Evolutionary conservation across 2,113 vertebrate species (phyloP).

Genomic region (Thalassarche chlororhynchos): DNA sequence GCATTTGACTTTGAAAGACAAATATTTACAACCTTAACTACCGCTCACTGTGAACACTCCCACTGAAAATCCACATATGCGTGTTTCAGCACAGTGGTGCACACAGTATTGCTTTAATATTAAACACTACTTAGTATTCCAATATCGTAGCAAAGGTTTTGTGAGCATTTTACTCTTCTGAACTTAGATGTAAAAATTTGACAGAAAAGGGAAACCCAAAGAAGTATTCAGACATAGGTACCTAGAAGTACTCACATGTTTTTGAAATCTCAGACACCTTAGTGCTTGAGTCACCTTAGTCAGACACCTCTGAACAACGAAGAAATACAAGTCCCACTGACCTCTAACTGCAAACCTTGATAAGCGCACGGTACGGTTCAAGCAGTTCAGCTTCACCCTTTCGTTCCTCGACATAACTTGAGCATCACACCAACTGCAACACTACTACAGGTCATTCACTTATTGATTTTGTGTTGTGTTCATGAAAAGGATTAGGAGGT

Average conservation of each 20-base stretch:
- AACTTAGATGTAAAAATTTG: not conserved
- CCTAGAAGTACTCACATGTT: not conserved
- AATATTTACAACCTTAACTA: not conserved
- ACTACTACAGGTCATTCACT: not conserved
- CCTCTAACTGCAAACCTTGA: not conserved
- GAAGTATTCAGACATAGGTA: not conserved
- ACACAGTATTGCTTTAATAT: fast-evolving
- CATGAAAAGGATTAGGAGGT: not conserved
- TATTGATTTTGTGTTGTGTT: not conserved
- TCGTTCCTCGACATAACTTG: fast-evolving
- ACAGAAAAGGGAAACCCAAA: not conserved
- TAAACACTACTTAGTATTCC: not conserved
- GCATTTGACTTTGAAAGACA: not conserved
- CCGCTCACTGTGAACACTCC: not conserved
- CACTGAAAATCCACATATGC: not conserved
- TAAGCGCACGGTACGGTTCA: not conserved
- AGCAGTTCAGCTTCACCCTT: not conserved
- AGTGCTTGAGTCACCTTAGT: not conserved
- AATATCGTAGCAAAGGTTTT: not conserved
- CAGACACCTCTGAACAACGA: not conserved
- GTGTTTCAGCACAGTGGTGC: not conserved
- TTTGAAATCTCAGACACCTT: not conserved
- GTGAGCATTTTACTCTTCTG: not conserved
- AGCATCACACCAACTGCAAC: not conserved
- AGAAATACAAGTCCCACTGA: not conserved